Evolutionary conservation across 1,140 invertebrate species (phyloP), one percentile per base, ranked within the genome.

Genomic region (Bombus breviceps): DNA sequence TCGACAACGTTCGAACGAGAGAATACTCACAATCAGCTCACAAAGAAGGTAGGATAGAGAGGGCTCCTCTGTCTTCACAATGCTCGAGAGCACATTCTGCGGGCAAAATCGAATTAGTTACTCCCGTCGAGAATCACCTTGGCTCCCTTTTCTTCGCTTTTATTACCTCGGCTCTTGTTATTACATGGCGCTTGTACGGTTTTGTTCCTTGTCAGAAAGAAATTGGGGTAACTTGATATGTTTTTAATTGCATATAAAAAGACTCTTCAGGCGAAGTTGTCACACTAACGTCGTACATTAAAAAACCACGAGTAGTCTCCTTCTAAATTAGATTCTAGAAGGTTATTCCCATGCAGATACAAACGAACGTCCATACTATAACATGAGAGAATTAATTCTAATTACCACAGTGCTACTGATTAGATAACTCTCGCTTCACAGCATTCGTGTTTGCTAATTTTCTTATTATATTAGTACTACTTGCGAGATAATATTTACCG

Each of bases 71-170:
- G 32, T 10, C 64, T n/a, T 47, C 41, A 37, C 74, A 59, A 76
- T 62, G 34, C 41, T 37, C 12, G 41, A 32, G 41, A 41, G 78
- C 37, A 62, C 69, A 88, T 86, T 83, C 28, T 37, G 53, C 77
- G 64, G 69, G 37, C 15, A 34, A 83, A 89, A 89, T 89, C 78
- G 57, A 83, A 85, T 89, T 88, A 78, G 47, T 66, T 64, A 8
- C 43, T 43, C 75, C 53, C 41, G 39, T 28, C 66, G 57, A 37
- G 53, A 18, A 37, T 43, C 43, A n/a, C 28, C 57, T 47, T 39
- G 22, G 53, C 59, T 53, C 34, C 43, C 32, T 84, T 32, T 68
- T 41, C 64, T 41, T 32, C 25, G 25, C 34, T 69, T 77, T 77
- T 64, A 9, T 39, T 69, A 62, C 28, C 34, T 22, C 1, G 15